These are phyloP conservation scores for Nyctibius bracteatus DNA, from an alignment of 2,113 vertebrate species.

Conservation along the genomic window DNA sequence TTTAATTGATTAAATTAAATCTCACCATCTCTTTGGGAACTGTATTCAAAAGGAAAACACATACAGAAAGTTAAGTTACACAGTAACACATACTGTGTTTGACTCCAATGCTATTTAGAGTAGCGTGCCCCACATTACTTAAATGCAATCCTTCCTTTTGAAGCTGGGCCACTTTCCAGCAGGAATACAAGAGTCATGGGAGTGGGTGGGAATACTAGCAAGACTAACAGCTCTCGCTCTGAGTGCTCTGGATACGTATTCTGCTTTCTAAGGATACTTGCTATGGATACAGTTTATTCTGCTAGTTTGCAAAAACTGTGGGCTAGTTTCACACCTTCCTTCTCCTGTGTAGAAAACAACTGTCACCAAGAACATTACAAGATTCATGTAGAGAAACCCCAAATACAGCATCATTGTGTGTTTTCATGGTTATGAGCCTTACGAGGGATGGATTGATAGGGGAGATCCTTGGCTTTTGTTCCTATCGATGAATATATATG, in stretches of 20 bases:
- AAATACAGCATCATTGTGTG: background rate
- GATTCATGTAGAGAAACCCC: background rate
- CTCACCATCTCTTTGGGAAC: background rate
- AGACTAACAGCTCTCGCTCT: background rate
- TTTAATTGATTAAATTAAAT: background rate
- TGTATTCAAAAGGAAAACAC: background rate
- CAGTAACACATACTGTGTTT: background rate
- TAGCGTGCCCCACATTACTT: background rate
- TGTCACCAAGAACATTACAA: background rate
- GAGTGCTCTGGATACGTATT: background rate
- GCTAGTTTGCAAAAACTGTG: background rate
- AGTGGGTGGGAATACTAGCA: slow-evolving; percentile 33
- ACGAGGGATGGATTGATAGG: background rate
- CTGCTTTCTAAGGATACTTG: slow-evolving; percentile 47
- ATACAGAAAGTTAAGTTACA: background rate
- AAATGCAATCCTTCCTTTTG: background rate
- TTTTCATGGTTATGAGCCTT: background rate
- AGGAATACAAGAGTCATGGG: background rate
- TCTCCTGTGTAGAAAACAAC: slow-evolving; percentile 10
- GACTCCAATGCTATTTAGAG: background rate
- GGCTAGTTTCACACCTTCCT: slow-evolving; percentile 22
- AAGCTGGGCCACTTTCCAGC: slow-evolving; percentile 27
- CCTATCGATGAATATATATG: background rate
- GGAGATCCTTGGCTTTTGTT: background rate
- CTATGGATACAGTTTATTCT: background rate